A percentile compares a stretch with the other conserved stretches of the same genome.
Evolutionary conservation across 2,113 vertebrate genomes (phyloP).

Genomic region (Peromyscus maniculatus): DNA sequence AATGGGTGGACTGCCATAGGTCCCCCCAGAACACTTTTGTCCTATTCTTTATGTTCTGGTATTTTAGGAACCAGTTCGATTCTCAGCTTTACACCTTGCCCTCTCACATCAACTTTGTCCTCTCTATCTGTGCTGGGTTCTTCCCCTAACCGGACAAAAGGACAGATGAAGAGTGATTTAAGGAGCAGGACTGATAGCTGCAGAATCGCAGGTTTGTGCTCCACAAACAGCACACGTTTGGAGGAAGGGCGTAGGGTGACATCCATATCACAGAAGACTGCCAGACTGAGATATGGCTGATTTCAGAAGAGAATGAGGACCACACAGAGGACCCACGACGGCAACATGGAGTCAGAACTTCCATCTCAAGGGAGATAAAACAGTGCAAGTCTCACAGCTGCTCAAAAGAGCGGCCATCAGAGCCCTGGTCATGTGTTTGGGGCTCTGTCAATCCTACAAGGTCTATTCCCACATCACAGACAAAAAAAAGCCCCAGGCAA

Average conservation of each 20-base stretch:
- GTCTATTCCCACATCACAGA: neutral
- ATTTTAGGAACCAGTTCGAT: neutral
- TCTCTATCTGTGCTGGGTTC: neutral
- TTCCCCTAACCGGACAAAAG: neutral
- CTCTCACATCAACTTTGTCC: neutral
- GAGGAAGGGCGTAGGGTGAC: neutral
- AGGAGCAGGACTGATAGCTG: neutral
- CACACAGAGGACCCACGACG: neutral
- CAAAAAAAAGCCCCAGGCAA: neutral
- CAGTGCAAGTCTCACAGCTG: neutral
- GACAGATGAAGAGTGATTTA: neutral
- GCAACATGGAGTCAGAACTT: neutral
- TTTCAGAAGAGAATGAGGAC: neutral
- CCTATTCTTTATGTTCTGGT: neutral
- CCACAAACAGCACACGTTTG: neutral
- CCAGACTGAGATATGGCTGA: too few species aligned
- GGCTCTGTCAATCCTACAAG: accelerated
- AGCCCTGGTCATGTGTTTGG: neutral
- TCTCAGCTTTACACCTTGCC: neutral
- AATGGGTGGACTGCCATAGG: neutral
- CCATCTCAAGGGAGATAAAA: neutral
- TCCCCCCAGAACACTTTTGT: neutral
- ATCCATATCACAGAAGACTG: accelerated
- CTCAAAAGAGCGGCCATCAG: accelerated
- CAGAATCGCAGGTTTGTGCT: neutral